Evolutionary conservation across 2,888 invertebrate genomes (phyloP).

Genomic region (Heliconius sara): DNA sequence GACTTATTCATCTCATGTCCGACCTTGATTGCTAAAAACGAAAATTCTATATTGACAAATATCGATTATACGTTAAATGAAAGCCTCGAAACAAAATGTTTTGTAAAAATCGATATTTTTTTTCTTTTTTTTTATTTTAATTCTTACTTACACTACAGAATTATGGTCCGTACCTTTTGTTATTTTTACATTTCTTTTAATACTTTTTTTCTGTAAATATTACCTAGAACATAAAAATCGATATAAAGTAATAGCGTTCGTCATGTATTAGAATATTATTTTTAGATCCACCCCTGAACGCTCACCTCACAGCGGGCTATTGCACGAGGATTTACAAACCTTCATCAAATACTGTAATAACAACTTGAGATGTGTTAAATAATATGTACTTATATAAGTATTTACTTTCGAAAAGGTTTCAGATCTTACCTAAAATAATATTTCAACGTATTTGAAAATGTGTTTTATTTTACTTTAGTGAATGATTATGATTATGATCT

Average conservation of each 20-base stretch:
- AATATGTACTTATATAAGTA: too few relatives aligned
- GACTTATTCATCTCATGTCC: not conserved
- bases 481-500: too few relatives aligned
- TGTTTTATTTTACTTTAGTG: not conserved
- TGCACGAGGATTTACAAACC: not conserved
- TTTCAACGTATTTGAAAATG: not conserved
- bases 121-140: too few relatives aligned
- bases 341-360: constrained; percentile 14
- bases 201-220: too few relatives aligned
- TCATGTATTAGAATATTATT: constrained; percentile 10
- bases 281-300: not conserved
- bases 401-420: not conserved
- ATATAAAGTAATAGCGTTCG: not conserved
- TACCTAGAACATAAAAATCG: not conserved
- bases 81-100: not conserved
- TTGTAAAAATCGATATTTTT: not conserved
- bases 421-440: not conserved
- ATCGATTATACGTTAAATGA: not conserved
- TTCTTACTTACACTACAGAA: too few relatives aligned
- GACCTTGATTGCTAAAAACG: not conserved
- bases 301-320: not conserved
- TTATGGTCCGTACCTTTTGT: too few relatives aligned
- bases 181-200: too few relatives aligned
- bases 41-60: too few relatives aligned
- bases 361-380: not conserved